Base-by-base conservation (phyloP, 2,888 invertebrate species). In the Himalopsyche tibetana region DNA sequence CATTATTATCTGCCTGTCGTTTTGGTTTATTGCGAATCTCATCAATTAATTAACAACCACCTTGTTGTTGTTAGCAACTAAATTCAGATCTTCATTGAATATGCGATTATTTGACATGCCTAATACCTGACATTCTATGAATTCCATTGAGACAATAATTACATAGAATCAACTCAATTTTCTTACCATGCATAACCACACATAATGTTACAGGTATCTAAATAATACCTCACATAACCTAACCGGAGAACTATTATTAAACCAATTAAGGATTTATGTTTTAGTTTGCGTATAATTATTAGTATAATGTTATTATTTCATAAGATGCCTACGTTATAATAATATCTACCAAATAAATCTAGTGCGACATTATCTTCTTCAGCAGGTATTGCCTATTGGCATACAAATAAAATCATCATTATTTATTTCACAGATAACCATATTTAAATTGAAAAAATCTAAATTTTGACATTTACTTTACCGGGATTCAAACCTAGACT, bases 91-190 rank as follows among this genome's bases (percentile, higher is more conserved):
- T 15, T 74, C 74, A 74, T 74, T 74, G 38, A 74, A 74, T 74
- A 74, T 74, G 19, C 15, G 74, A 74, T 74, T 74, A 74, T 36
- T 74, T 74, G 36, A 19, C 74, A 74, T 38, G 36, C 3, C 74
- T 74, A 74, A 74, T 38, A 74, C 12, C 19, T 74, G 74, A 74
- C 74, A 74, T 74, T 15, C 28, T 74, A 74, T 36, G 11, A 74
- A 74, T 74, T 74, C 74, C 74, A 74, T 74, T 36, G 74, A 74
- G 74, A 36, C 74, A 28, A 36, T 74, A 74, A 74, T 74, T 74
- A 28, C 74, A 38, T 74, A 36, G 74, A 38, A 74, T 38, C 38
- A 74, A 74, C 38, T 74, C 38, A 74, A 74, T 74, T 74, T 11
- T 74, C 74, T 1, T 38, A 74, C 74, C 74, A 74, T 51, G 51